phyloP scores from a whole-genome alignment of 2,113 vertebrate genomes.

The Gavialis gangeticus region DNA sequence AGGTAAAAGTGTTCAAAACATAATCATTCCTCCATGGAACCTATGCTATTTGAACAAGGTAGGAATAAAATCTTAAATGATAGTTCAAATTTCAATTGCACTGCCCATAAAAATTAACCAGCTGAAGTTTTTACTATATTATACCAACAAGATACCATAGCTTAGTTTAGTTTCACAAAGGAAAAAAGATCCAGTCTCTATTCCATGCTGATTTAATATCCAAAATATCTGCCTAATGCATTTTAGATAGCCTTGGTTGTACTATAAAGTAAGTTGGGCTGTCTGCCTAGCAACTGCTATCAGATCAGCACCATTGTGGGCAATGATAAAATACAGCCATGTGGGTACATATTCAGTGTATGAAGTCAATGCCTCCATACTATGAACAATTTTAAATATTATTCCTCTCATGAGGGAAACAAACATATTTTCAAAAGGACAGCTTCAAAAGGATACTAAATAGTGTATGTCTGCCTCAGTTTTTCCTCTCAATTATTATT shows the following conservation, averaged over 20 bases:
- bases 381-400: background rate
- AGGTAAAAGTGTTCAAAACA: background rate
- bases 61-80: background rate
- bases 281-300: conserved; percentile 6
- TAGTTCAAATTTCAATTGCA: background rate
- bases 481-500: background rate
- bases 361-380: background rate
- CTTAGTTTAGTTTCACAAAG: background rate
- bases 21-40: background rate
- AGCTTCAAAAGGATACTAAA: background rate
- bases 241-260: background rate
- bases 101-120: conserved; percentile 56
- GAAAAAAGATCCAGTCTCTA: background rate
- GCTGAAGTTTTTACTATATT: conserved; percentile 12
- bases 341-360: no score
- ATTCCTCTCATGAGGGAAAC: background rate
- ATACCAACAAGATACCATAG: background rate
- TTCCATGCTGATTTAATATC: conserved; percentile 20
- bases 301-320: background rate
- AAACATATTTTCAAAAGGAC: background rate
- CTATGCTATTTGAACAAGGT: background rate
- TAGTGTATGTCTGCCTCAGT: background rate
- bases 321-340: background rate
- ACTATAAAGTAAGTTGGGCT: background rate
- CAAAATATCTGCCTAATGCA: background rate